Base-by-base conservation (phyloP, 2,797 vertebrate genomes). In the Gouania willdenowi region DNA sequence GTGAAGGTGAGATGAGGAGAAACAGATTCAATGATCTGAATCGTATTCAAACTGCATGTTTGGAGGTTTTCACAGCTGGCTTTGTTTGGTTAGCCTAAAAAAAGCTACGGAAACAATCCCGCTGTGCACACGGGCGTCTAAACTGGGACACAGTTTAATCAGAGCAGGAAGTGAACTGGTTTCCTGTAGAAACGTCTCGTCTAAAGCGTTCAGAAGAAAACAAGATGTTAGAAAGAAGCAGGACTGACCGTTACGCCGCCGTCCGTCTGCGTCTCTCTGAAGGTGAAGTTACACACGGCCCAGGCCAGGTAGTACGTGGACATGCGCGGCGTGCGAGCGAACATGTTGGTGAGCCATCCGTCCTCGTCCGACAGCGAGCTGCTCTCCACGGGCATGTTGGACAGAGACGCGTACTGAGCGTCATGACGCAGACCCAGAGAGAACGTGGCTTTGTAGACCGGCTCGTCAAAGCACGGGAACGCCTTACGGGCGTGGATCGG, bases 251-350 rank as follows among this genome's bases (percentile, higher is more conserved):
- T 61, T 60, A 95, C 85, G 37, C 92, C 92, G 61, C 81, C 75
- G 64, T 85, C 88, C 4, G 89, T 92, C 51, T 86, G 72, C 32
- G 90, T 92, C 81, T 94, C 92, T 26, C 71, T 84, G 84, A 85
- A 93, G 2, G 92, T 94, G 83, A 95, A 95, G 89, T 94, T 94
- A 83, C 93, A 95, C 24, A 95, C 90, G 20, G 92, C 91, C 93
- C 93, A 95, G 45, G 92, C 93, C 75, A 95, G 77, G 71, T 92
- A 94, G 71, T 95, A 95, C 0, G 93, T 95, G 66, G 93, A 95
- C 93, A 95, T 95, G 50, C 92, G 91, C 1, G 93, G 93, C 4
- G 92, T 94, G 38, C 92, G 90, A 45, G 89, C 87, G 63, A 95
- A 95, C 66, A 88, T 90, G 24, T 91, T 90, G 26, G 89, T 93